Evolutionary conservation across 2,888 invertebrate genomes (phyloP).

Genomic region (Toxonevra muliebris): DNA sequence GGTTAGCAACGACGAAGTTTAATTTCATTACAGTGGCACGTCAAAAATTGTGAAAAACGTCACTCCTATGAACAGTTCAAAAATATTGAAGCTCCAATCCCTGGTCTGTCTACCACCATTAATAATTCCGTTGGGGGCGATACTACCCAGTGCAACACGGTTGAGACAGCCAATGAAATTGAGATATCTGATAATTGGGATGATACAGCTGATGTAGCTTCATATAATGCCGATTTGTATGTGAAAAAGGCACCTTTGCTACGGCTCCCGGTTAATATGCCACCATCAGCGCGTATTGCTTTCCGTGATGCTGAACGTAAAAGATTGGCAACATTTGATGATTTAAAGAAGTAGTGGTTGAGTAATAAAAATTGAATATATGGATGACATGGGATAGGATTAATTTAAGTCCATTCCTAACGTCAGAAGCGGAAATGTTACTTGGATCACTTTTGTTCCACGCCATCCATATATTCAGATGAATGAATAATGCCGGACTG

Average conservation of each 20-base stretch:
- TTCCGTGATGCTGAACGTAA: slow-evolving; percentile 47
- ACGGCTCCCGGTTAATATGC: slow-evolving; percentile 45
- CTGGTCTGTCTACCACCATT: slow-evolving; percentile 34
- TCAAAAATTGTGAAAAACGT: slow-evolving; percentile 41
- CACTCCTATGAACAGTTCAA: slow-evolving; percentile 45
- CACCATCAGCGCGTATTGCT: slow-evolving; percentile 43
- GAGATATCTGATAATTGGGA: slow-evolving; percentile 46
- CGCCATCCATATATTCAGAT: no score
- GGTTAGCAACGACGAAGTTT: no score
- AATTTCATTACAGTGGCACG: slow-evolving; percentile 49
- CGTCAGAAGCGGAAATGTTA: no score
- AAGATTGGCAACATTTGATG: slow-evolving; percentile 24
- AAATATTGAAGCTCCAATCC: slow-evolving; percentile 34
- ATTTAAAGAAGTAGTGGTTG: background rate
- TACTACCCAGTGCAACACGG: slow-evolving; percentile 9
- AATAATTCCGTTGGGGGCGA: slow-evolving; percentile 27
- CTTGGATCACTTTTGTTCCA: no score
- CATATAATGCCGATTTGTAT: slow-evolving; percentile 46
- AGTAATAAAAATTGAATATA: background rate
- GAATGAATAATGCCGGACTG: no score
- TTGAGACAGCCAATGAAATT: slow-evolving; percentile 25
- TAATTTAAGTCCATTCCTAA: no score
- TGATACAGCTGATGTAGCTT: slow-evolving; percentile 40
- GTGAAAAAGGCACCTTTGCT: slow-evolving; percentile 43
- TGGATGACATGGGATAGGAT: no score